Base-by-base conservation (phyloP, 2,888 invertebrate genomes). In the Andrena marginata region DNA sequence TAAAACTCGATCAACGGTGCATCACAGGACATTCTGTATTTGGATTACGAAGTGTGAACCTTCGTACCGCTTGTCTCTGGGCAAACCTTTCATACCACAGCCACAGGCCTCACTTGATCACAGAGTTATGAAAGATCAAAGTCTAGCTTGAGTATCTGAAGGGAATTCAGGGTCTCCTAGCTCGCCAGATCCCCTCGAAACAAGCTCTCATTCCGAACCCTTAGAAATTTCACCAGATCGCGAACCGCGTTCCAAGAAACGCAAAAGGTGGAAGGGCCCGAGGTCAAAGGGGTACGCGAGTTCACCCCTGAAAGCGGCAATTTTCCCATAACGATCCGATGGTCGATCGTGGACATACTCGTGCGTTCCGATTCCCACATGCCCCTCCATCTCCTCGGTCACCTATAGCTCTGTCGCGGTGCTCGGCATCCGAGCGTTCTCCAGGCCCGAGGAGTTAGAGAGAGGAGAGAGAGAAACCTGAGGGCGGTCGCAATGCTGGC, bases 291-390 rank as follows among this genome's bases (percentile, higher is more conserved):
- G 20, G 54, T 71, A 42, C 59, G 49, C 8, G 42, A 35, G 20
- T 23, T 51, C 33, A 54, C 64, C 2, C 62, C 42, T 42, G 35
- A 16, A 51, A 48, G 33, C 33, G 16, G n/a, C n/a, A 69, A 75
- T 75, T 79, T 84, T 84, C 80, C 76, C 73, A 84, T 73, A 63
- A 8, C 73, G 16, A 8, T 68, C 64, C 51, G 13, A 29, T n/a
- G 23, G 23, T 35, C 10, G 62, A 63, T 71, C 80, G 80, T 80
- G 82, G 49, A 72, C 75, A 29, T 60, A 8, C 29, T 64, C n/a
- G n/a, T 3, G 42, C 60, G 84, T 8, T 77, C 70, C 70, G 77
- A 80, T 84, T 84, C 84, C 80, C 84, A 84, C 84, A 74, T 64
- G 20, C 77, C 70, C 79, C 75, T 42, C 74, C 70, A 62, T 13